These are phyloP conservation scores for Bellardia bayeri DNA, from an alignment of 2,888 invertebrate species.

Conservation along the genomic window DNA sequence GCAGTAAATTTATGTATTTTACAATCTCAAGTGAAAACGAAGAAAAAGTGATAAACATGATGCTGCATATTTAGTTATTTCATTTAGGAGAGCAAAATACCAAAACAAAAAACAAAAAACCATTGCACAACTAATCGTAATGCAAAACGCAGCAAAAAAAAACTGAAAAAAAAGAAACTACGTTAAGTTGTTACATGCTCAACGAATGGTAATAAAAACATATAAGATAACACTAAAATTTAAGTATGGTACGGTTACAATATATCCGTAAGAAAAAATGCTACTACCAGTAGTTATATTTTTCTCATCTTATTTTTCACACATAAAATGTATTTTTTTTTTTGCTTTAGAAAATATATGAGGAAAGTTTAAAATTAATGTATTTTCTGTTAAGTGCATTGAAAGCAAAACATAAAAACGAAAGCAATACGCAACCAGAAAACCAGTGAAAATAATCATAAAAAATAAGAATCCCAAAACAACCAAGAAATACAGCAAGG, in stretches of 20 bases:
- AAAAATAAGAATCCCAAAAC: constrained; percentile 60
- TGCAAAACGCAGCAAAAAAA: constrained; percentile 20
- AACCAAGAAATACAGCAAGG: constrained; percentile 22
- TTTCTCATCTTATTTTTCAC: constrained; percentile 14
- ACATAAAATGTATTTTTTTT: constrained; percentile 32
- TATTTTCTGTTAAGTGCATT: constrained; percentile 69
- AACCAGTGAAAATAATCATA: constrained; percentile 53
- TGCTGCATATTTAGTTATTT: constrained; percentile 47
- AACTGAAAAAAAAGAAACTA: background rate
- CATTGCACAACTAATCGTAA: constrained; percentile 36
- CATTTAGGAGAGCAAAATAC: constrained; percentile 29
- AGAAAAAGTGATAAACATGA: constrained; percentile 50
- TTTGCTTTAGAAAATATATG: constrained; percentile 61
- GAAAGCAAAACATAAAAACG: constrained; percentile 63
- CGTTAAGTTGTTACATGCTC: constrained; percentile 60
- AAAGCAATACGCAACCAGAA: constrained; percentile 48
- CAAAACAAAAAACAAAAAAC: background rate
- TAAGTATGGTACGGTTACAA: constrained; percentile 31
- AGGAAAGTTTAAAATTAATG: constrained; percentile 72
- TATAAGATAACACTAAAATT: constrained; percentile 68
- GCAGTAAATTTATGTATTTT: constrained; percentile 44
- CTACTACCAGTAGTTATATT: constrained; percentile 5
- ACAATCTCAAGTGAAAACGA: constrained; percentile 54
- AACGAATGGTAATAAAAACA: constrained; percentile 61
- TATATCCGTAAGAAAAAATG: constrained; percentile 25